These are phyloP conservation scores for Fistularia tabacaria DNA, from an alignment of 2,797 vertebrate species.

Conservation along the genomic window DNA sequence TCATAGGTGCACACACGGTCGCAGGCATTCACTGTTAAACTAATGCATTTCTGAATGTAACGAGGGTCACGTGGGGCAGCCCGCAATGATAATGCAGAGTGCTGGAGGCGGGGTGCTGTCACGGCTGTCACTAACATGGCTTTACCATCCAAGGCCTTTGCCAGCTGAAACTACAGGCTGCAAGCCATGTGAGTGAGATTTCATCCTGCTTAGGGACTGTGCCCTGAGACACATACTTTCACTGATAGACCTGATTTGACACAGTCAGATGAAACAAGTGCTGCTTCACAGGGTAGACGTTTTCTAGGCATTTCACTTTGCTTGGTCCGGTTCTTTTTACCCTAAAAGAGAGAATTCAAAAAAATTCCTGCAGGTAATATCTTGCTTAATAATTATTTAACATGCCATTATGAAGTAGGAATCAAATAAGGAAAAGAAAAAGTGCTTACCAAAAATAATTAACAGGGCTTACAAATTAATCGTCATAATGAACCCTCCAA, in stretches of 20 bases:
- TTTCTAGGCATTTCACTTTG: slow-evolving; percentile 3
- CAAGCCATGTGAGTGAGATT: slow-evolving; percentile 37
- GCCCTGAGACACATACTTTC: slow-evolving; percentile 25
- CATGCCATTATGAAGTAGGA: too few species aligned
- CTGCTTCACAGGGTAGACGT: slow-evolving; percentile 14
- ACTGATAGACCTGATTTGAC: slow-evolving; percentile 52
- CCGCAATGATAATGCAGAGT: slow-evolving; percentile 47
- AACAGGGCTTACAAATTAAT: too few species aligned
- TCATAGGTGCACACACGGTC: neutral
- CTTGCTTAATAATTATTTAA: too few species aligned
- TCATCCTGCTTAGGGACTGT: slow-evolving; percentile 50
- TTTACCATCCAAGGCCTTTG: slow-evolving; percentile 32
- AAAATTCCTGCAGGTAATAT: too few species aligned
- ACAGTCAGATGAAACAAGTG: slow-evolving; percentile 53
- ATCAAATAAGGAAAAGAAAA: too few species aligned
- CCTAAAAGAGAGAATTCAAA: too few species aligned
- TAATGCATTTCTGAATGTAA: slow-evolving; percentile 20
- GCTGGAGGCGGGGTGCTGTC: slow-evolving; percentile 39
- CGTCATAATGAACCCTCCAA: too few species aligned
- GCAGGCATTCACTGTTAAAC: neutral
- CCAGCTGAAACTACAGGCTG: slow-evolving; percentile 46
- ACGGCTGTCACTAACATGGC: slow-evolving; percentile 33
- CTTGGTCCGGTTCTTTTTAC: too few species aligned
- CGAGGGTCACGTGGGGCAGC: slow-evolving; percentile 33
- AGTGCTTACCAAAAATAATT: too few species aligned